These are phyloP conservation scores for Drosophila mojavensis DNA, from an alignment of 1,140 invertebrate genomes.

Conservation along the genomic window DNA sequence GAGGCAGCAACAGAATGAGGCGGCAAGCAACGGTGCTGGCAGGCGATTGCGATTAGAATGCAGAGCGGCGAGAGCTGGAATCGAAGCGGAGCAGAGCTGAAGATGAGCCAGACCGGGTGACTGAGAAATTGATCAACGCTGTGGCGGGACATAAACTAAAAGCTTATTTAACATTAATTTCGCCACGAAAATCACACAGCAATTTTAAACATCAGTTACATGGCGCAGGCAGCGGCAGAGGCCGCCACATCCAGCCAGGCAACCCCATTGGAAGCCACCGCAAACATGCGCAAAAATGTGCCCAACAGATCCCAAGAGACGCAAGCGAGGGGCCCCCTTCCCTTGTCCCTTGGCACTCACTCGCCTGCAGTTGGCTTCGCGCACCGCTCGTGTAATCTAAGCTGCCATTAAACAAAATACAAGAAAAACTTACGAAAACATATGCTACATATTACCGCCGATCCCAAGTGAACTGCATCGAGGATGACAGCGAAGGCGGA, in stretches of 20 bases:
- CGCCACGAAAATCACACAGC: constrained; percentile 82
- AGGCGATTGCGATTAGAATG: constrained; percentile 41
- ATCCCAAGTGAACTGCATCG: constrained; percentile 37
- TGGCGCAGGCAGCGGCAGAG: constrained; percentile 10
- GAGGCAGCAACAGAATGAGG: not conserved
- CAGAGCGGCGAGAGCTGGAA: constrained; percentile 7
- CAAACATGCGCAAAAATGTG: constrained; percentile 69
- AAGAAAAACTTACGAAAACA: constrained; percentile 83
- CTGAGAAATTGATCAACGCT: constrained; percentile 81
- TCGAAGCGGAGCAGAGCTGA: constrained; percentile 19
- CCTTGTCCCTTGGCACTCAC: not conserved
- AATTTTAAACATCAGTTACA: constrained; percentile 81
- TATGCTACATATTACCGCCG: constrained; percentile 81
- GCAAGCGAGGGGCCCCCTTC: not conserved
- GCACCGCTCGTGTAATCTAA: constrained; percentile 71
- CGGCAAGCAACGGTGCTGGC: constrained; percentile 22
- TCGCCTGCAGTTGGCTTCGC: constrained; percentile 18
- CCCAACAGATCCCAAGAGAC: not conserved
- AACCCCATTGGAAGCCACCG: constrained; percentile 58
- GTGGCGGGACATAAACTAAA: constrained; percentile 82
- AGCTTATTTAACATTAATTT: constrained; percentile 83
- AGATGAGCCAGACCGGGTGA: constrained; percentile 66
- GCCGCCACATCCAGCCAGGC: constrained; percentile 3
- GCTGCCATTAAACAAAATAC: constrained; percentile 83
- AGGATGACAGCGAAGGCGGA: constrained; percentile 36